These are phyloP conservation scores for Carduelis carduelis DNA, from an alignment of 2,797 vertebrate genomes.

Conservation along the genomic window DNA sequence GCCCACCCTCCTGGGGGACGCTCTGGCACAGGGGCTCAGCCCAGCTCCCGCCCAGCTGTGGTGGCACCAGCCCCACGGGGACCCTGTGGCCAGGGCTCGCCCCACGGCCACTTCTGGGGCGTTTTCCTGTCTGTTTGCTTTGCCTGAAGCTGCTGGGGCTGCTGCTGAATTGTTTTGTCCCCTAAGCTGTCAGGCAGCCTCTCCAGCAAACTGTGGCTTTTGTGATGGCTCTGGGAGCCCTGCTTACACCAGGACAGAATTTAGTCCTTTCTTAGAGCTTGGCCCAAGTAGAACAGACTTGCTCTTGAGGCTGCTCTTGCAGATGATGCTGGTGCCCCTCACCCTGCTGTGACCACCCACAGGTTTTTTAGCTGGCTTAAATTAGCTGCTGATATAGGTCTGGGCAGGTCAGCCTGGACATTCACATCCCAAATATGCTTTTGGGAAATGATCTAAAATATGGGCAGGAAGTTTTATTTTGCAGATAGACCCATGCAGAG, in stretches of 20 bases:
- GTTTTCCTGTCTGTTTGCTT: not conserved
- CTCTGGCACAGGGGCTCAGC: not conserved
- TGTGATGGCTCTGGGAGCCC: not conserved
- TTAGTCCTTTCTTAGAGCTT: not conserved
- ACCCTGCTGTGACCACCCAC: not conserved
- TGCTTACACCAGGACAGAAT: not conserved
- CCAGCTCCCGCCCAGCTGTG: not conserved
- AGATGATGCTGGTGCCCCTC: not conserved
- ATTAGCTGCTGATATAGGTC: not conserved
- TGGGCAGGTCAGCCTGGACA: not conserved
- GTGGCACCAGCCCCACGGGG: not conserved
- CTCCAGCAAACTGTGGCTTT: not conserved
- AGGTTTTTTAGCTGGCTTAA: not conserved
- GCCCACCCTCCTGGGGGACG: not conserved
- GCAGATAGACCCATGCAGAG: not conserved
- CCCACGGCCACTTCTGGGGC: rapidly evolving
- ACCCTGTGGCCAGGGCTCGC: not conserved
- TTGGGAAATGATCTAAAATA: not conserved
- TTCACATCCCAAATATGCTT: not conserved
- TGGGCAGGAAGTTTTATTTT: constrained; percentile 15
- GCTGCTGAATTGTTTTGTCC: not conserved
- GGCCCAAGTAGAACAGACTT: not conserved
- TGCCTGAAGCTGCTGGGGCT: not conserved
- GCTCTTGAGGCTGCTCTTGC: not conserved
- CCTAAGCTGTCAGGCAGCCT: not conserved